Evolutionary conservation across 2,113 vertebrate genomes (phyloP), one percentile per base, ranked within the genome.

Genomic region (Rhineura floridana): DNA sequence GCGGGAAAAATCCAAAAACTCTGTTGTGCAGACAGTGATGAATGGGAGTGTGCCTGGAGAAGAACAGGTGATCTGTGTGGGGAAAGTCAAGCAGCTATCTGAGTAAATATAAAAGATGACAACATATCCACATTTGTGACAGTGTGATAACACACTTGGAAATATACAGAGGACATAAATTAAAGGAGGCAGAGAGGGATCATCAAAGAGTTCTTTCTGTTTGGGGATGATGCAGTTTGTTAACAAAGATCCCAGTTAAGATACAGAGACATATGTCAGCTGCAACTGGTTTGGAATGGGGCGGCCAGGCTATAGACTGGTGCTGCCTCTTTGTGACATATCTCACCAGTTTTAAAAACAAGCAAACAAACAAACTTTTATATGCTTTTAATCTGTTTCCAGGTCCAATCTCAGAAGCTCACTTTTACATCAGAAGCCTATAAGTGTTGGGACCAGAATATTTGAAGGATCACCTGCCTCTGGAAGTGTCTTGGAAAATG

Each of bases 111-210:
- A 86, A 0, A 1, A 93, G 88, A 93, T 95, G 89, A 93, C 91
- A 95, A 89, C 50, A 0, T 44, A 46, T 79, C 89, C 83, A 78
- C 46, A 50, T 78, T 86, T 63, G 65, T 50, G 91, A 87, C 81
- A 82, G 80, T 36, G 75, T 50, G 88, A 85, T 73, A 85, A 80
- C 39, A 55, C 62, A 50, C n/a, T 87, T 90, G 92, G 93, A 94
- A 94, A 95, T 94, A 95, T 90, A 89, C 93, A 93, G 92, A 92
- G 91, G 91, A 91, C 92, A 92, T 91, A 94, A 94, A 95, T 93
- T 93, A 92, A 94, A 77, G 78, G 89, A 90, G 90, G 84, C 63
- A 72, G 48, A 25, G 75, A 78, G 92, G 87, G 0, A 1, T 87
- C 88, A 93, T 94, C 89, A 94, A 91, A 93, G 92, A 91, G 86